Evolutionary conservation across 1,140 invertebrate species (phyloP), one percentile per base, ranked within the genome.

Genomic region (Apolygus lucorum): DNA sequence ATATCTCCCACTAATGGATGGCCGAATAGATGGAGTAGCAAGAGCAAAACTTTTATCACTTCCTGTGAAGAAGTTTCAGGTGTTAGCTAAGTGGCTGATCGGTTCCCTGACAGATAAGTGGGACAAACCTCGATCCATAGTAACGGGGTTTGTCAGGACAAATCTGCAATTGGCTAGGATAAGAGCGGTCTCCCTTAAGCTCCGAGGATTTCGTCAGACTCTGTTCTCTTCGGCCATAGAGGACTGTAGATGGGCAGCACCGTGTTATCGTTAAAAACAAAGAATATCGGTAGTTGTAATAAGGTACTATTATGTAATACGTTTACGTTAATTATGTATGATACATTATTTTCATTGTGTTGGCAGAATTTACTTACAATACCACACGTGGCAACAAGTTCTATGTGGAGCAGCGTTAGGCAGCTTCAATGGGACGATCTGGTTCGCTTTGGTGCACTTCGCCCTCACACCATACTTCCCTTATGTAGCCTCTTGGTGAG

Each of bases 391-490:
- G 75, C 81, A 82, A 28, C 93, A 96, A 84, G 91, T 96, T 26
- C 72, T 92, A 1, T 88, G 87, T 75, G 92, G 92, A 68, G 84
- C 84, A 27, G 69, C 90, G 63, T 77, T 91, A 72, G 92, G 92
- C 59, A 78, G 84, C 62, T 68, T 87, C 63, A 82, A 89, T 76
- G 91, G 87, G 67, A 81, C 83, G 68, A 52, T 86, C 24, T 95
- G 91, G 91, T 94, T 93, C 81, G 79, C 83, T 67, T 76, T 92
- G 42, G 90, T 89, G 28, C 90, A 94, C 76, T 79, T 88, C 75
- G 77, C 93, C 67, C 83, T 95, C 67, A 93, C 92, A 71, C 92
- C 92, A 70, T 81, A 91, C 71, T 96, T 95, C 80, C 93, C 92
- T 70, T 83, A 88, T 74, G 84, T 96, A 73, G 90, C 90, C 28